phyloP scores from a whole-genome alignment of 2,888 invertebrate species.

The Tethea ocularis region DNA sequence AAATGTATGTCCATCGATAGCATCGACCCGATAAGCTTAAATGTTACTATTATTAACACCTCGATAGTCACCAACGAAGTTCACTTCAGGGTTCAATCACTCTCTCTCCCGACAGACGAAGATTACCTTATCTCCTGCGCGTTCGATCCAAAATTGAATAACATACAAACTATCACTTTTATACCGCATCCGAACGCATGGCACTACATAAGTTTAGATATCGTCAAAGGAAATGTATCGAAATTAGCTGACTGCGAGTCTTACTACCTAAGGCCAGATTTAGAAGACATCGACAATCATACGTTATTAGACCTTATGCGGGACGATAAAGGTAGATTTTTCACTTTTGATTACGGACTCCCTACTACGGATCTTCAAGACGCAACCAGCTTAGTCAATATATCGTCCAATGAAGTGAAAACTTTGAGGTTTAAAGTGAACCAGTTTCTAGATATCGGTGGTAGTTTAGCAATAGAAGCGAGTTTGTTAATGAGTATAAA shows the following conservation, averaged over 20 bases:
- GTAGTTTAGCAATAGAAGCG: slow-evolving; percentile 88
- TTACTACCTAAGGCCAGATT: slow-evolving; percentile 46
- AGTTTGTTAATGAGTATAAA: slow-evolving; percentile 86
- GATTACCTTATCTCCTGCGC: slow-evolving; percentile 73
- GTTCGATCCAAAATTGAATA: slow-evolving; percentile 71
- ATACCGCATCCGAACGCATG: slow-evolving; percentile 82
- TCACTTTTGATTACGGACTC: slow-evolving; percentile 89
- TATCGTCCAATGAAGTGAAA: slow-evolving; percentile 86
- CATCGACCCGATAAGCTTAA: slow-evolving; percentile 58
- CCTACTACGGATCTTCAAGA: slow-evolving; percentile 85
- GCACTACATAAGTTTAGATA: slow-evolving; percentile 81
- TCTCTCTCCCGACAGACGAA: slow-evolving; percentile 80
- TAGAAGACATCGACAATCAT: slow-evolving; percentile 55
- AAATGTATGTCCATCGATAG: slow-evolving; percentile 79
- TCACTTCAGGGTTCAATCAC: slow-evolving; percentile 76
- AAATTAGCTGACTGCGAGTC: slow-evolving; percentile 66
- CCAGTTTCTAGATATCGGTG: slow-evolving; percentile 90
- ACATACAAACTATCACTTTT: slow-evolving; percentile 70
- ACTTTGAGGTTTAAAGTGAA: slow-evolving; percentile 88
- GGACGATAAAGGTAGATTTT: slow-evolving; percentile 88
- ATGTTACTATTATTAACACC: slow-evolving; percentile 69
- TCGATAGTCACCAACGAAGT: slow-evolving; percentile 43
- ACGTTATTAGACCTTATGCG: slow-evolving; percentile 70
- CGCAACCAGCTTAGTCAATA: slow-evolving; percentile 86
- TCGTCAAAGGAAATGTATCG: slow-evolving; percentile 47